Percentiles rank a stretch among this genome's conserved stretches.
Evolutionary conservation across 1,140 invertebrate species (phyloP).

Genomic region (Tribolium castaneum): DNA sequence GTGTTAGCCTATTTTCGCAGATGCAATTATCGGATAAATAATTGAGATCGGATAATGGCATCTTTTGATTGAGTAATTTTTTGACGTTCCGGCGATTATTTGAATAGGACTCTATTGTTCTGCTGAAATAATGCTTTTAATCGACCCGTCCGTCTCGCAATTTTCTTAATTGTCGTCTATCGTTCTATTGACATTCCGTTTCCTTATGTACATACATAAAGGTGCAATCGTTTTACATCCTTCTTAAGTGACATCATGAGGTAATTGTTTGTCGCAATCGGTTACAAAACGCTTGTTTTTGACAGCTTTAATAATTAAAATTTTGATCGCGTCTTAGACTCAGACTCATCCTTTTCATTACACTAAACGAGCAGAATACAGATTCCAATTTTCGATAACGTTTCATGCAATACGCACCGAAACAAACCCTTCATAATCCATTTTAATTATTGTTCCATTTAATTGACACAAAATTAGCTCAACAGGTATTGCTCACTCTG

Average conservation of each 20-base stretch:
- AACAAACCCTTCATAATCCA: background rate
- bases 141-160: conserved; percentile 16
- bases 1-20: conserved; percentile 6
- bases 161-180: conserved; percentile 34
- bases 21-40: background rate
- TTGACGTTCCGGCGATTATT: conserved; percentile 8
- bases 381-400: background rate
- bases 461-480: background rate
- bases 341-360: background rate
- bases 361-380: background rate
- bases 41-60: conserved; percentile 8
- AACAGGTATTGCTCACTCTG: background rate
- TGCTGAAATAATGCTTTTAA: conserved; percentile 29
- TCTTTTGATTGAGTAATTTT: conserved; percentile 23
- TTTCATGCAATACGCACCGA: background rate
- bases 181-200: conserved; percentile 28
- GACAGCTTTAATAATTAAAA: conserved; percentile 22
- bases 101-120: conserved; percentile 25
- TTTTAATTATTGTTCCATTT: background rate
- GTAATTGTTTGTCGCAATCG: conserved; percentile 26
- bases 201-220: conserved; percentile 31
- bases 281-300: conserved; percentile 11
- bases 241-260: conserved; percentile 18
- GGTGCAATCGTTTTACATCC: conserved; percentile 20
- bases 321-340: conserved; percentile 11